phyloP scores from a whole-genome alignment of 2,888 invertebrate species.

The Tupiocoris notatus region DNA sequence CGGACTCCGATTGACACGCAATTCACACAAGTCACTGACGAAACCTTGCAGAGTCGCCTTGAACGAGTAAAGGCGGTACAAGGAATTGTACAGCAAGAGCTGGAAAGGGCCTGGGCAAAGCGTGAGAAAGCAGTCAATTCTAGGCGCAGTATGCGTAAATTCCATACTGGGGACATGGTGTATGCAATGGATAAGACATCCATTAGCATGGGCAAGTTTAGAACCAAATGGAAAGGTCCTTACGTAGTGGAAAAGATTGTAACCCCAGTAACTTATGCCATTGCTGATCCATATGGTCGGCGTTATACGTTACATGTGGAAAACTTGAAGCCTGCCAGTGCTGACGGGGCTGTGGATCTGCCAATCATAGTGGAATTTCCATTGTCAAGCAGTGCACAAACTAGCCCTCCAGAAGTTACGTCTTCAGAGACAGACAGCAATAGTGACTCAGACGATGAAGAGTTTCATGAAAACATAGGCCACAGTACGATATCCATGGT shows the following conservation, averaged over 20 bases:
- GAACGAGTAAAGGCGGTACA: too few relatives aligned
- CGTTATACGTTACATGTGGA: neutral
- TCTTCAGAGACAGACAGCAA: too few relatives aligned
- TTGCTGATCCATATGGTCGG: too few relatives aligned
- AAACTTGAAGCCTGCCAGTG: neutral
- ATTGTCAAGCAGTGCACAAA: too few relatives aligned
- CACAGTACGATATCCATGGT: too few relatives aligned
- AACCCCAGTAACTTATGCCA: too few relatives aligned
- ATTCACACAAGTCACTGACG: too few relatives aligned
- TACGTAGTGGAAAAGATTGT: too few relatives aligned
- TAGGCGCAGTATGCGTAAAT: neutral
- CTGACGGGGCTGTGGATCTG: neutral
- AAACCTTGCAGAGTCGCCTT: too few relatives aligned
- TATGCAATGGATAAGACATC: neutral
- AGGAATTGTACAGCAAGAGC: neutral
- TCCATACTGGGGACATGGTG: neutral
- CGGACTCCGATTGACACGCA: neutral
- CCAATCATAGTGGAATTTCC: neutral
- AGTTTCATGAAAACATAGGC: too few relatives aligned
- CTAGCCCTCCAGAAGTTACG: too few relatives aligned
- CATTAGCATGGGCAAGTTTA: neutral
- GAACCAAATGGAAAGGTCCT: constrained; percentile 7
- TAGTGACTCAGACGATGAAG: too few relatives aligned
- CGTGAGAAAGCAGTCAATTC: neutral
- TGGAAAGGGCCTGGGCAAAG: neutral